These are phyloP conservation scores for Notoglanidium macrostoma DNA, from an alignment of 2,797 vertebrate genomes.

Conservation along the genomic window DNA sequence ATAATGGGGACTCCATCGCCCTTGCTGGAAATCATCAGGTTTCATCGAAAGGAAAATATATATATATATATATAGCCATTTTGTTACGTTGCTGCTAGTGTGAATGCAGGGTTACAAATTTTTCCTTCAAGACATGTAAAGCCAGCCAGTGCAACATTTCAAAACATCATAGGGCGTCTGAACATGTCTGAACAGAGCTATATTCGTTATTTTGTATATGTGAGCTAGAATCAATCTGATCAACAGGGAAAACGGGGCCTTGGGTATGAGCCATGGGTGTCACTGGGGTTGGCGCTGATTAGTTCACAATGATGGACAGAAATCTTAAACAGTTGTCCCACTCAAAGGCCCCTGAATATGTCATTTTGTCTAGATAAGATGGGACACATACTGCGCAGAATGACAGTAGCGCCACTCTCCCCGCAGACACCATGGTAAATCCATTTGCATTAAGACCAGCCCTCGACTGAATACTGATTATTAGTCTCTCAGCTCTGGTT, in stretches of 20 bases:
- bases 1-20: neutral
- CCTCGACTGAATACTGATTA: constrained; percentile 35
- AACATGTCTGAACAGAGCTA: constrained; percentile 23
- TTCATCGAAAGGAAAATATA: too few species aligned
- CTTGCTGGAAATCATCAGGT: too few species aligned
- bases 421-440: constrained; percentile 38
- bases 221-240: neutral
- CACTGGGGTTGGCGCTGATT: neutral
- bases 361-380: constrained; percentile 13
- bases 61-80: neutral
- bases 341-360: neutral
- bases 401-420: constrained; percentile 22
- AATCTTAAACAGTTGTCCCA: neutral
- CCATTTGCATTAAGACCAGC: constrained; percentile 35
- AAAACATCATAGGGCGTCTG: constrained; percentile 7
- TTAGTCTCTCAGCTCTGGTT: constrained; percentile 18
- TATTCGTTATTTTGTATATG: neutral
- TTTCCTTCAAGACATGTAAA: neutral
- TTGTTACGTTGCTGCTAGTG: neutral
- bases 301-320: neutral
- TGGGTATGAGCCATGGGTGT: neutral
- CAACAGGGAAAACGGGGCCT: neutral
- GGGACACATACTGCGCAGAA: constrained; percentile 7
- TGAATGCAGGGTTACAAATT: constrained; percentile 10
- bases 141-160: neutral